A percentile compares a stretch with the other conserved stretches of the same genome.
phyloP scores from a whole-genome alignment of 2,113 vertebrate species.

The Stomatorhinus ivindoensis region DNA sequence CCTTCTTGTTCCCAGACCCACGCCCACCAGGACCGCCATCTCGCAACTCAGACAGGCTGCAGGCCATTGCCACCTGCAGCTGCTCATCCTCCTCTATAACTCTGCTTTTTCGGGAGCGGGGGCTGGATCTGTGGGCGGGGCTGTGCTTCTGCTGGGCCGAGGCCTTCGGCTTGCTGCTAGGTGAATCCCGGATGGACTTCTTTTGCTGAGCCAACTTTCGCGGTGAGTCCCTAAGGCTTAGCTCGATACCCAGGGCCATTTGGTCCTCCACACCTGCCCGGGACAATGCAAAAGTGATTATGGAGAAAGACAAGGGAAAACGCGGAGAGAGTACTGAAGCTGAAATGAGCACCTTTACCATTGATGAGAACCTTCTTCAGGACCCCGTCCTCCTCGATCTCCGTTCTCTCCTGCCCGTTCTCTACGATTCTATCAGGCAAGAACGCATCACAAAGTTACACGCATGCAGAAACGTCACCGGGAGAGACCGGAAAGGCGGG shows the following conservation, averaged over 20 bases:
- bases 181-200: constrained; percentile 14
- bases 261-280: constrained; percentile 80
- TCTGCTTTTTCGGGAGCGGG: constrained; percentile 41
- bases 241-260: constrained; percentile 82
- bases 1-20: constrained; percentile 11
- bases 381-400: constrained; percentile 76
- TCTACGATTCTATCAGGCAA: constrained; percentile 56
- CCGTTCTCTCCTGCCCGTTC: constrained; percentile 69
- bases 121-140: constrained; percentile 59
- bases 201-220: constrained; percentile 29
- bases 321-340: too few relatives aligned
- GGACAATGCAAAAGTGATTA: constrained; percentile 12
- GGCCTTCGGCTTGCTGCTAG: constrained; percentile 20
- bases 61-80: constrained; percentile 91
- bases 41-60: constrained; percentile 82
- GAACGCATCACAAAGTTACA: neutral
- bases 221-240: constrained; percentile 77
- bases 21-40: constrained; percentile 50
- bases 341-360: constrained; percentile 42
- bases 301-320: neutral
- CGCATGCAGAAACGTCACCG: neutral
- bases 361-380: constrained; percentile 69
- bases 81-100: constrained; percentile 78
- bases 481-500: neutral
- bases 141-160: constrained; percentile 54